Conservation (phyloP, 2,113 vertebrate genomes). For the Colossoma macropomum region DNA sequence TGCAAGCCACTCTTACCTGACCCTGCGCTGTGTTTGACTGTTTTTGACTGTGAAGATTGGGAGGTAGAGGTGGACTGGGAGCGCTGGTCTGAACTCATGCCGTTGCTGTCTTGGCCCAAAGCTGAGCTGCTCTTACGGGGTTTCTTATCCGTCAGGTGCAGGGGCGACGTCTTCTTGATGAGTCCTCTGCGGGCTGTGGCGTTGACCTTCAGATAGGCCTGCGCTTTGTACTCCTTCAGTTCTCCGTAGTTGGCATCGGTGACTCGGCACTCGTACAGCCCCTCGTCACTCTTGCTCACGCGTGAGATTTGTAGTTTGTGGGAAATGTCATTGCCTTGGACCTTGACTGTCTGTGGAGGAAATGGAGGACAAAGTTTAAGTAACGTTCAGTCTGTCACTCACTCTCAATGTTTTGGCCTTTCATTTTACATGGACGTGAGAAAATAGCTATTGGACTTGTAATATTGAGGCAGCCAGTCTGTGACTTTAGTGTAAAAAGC, state of each 20-base stretch:
- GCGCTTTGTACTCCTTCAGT: constrained; percentile 92
- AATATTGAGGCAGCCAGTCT: neutral
- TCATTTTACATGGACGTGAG: neutral
- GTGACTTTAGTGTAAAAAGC: neutral
- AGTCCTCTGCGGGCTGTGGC: constrained; percentile 84
- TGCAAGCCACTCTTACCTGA: constrained; percentile 84
- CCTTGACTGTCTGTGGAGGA: constrained; percentile 89
- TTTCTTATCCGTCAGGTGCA: constrained; percentile 92
- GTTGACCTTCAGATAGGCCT: constrained; percentile 90
- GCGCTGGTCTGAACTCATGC: constrained; percentile 84
- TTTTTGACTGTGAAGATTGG: constrained; percentile 85
- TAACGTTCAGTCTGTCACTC: constrained; percentile 4
- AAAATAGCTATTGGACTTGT: neutral
- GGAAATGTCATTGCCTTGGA: constrained; percentile 97
- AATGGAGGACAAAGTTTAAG: constrained; percentile 20
- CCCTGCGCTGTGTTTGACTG: constrained; percentile 88
- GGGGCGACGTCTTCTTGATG: constrained; percentile 89
- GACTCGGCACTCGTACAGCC: constrained; percentile 92
- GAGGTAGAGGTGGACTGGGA: constrained; percentile 85
- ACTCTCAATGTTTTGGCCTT: constrained; percentile 36
- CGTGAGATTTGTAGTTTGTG: constrained; percentile 96
- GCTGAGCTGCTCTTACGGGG: constrained; percentile 84
- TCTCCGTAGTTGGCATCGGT: constrained; percentile 92
- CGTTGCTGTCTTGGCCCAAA: constrained; percentile 76
- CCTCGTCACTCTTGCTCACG: constrained; percentile 92